These are phyloP conservation scores for Galagoides demidoff DNA, from an alignment of 2,797 vertebrate genomes.

Conservation along the genomic window DNA sequence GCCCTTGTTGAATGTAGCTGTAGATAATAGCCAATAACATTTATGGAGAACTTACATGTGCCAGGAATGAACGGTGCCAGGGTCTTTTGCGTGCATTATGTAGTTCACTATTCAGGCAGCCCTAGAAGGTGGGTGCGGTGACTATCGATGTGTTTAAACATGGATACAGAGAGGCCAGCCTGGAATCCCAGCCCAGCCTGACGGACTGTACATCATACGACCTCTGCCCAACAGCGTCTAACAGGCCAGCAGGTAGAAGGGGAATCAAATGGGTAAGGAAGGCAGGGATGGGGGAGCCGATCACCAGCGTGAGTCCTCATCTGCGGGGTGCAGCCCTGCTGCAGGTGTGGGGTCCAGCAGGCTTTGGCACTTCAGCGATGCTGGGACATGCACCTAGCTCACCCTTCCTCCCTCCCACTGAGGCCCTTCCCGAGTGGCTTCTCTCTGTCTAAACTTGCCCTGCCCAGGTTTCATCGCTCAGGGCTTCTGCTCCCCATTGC, in stretches of 20 bases:
- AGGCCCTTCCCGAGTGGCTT: background rate
- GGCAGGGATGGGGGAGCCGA: background rate
- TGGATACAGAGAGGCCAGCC: background rate
- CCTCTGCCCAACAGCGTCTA: background rate
- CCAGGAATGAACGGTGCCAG: background rate
- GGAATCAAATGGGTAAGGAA: background rate
- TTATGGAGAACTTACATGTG: background rate
- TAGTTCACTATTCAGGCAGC: background rate
- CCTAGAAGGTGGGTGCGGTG: background rate
- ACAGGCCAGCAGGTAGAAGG: background rate
- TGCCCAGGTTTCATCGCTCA: background rate
- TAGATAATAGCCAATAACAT: background rate
- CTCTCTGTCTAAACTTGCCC: background rate
- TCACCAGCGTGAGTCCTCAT: background rate
- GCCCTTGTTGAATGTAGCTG: background rate
- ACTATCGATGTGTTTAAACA: background rate
- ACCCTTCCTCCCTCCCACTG: background rate
- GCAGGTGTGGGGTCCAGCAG: background rate
- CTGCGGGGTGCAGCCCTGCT: accelerated
- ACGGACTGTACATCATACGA: accelerated
- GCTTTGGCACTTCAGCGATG: background rate
- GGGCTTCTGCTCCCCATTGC: background rate
- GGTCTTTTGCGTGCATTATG: background rate
- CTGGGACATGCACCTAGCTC: accelerated
- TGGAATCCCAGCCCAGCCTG: background rate